Conservation (phyloP, 92 coral and sea anemone genomes). For the Bergia sp. region DNA sequence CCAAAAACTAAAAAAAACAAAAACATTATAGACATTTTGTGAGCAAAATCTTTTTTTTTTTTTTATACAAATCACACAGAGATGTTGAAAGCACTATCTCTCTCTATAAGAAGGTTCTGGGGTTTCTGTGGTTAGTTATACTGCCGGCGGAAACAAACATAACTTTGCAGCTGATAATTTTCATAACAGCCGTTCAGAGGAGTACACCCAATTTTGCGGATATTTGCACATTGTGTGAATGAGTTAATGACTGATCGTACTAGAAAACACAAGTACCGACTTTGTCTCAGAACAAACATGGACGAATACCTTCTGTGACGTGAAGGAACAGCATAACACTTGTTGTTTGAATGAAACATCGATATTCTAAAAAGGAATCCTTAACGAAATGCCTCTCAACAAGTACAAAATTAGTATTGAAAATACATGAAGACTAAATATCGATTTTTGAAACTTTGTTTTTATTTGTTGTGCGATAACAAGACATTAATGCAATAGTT, state of each 20-base stretch:
- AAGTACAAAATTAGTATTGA: neutral
- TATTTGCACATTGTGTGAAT: slow-evolving; percentile 13
- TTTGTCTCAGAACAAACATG: neutral
- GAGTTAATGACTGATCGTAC: slow-evolving; percentile 36
- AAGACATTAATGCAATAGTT: too few species aligned
- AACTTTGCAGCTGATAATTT: neutral
- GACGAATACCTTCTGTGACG: neutral
- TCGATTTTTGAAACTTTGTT: neutral
- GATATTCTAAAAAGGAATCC: neutral
- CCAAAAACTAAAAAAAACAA: neutral
- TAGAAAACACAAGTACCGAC: slow-evolving; percentile 29
- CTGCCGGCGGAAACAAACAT: neutral
- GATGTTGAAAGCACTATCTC: slow-evolving; percentile 6
- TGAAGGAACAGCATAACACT: neutral
- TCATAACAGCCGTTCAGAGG: neutral
- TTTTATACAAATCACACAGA: neutral
- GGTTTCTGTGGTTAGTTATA: slow-evolving; percentile 1
- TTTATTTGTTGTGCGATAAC: neutral
- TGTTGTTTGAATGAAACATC: neutral
- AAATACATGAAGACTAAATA: neutral
- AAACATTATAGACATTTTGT: neutral
- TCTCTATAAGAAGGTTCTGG: slow-evolving; percentile 20
- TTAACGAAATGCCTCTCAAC: neutral
- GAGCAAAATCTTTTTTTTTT: neutral
- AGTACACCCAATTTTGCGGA: slow-evolving; percentile 9